These are phyloP conservation scores for Sclerurus mexicanus DNA, from an alignment of 2,113 vertebrate genomes.

Conservation along the genomic window DNA sequence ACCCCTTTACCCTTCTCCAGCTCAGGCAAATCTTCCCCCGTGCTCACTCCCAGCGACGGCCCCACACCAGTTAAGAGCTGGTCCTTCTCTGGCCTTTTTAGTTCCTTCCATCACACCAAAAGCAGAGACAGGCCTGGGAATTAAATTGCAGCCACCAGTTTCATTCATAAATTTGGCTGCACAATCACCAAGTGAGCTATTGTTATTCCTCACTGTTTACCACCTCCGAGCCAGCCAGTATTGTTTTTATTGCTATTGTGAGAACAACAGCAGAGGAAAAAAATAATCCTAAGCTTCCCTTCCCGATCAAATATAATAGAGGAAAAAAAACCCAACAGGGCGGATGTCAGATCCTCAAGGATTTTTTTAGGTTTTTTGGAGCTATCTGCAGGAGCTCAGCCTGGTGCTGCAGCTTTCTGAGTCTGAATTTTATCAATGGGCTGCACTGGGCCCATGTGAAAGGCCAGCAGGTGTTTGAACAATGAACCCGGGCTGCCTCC, in stretches of 20 bases:
- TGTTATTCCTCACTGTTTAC: constrained; percentile 42
- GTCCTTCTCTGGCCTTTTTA: background rate
- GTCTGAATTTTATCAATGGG: constrained; percentile 70
- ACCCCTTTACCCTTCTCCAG: background rate
- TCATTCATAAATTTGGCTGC: constrained; percentile 46
- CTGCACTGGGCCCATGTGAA: constrained; percentile 14
- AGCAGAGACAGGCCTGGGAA: background rate
- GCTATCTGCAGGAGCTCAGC: background rate
- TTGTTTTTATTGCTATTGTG: constrained; percentile 68
- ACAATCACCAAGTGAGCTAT: background rate
- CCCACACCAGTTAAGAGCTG: rapidly evolving
- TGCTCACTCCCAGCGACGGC: background rate
- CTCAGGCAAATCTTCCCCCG: background rate
- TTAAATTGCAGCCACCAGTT: background rate
- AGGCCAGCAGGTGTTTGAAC: constrained; percentile 78
- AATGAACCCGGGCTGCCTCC: constrained; percentile 68
- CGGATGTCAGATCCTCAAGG: constrained; percentile 41
- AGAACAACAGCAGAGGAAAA: background rate
- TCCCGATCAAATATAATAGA: constrained; percentile 36
- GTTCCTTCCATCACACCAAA: background rate
- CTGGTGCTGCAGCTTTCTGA: background rate
- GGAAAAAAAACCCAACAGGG: background rate
- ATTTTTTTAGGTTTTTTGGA: background rate
- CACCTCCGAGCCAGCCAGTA: background rate
- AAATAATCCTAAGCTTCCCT: background rate